Evolutionary conservation across 1,140 invertebrate genomes (phyloP).

Genomic region (Gryon sp.): DNA sequence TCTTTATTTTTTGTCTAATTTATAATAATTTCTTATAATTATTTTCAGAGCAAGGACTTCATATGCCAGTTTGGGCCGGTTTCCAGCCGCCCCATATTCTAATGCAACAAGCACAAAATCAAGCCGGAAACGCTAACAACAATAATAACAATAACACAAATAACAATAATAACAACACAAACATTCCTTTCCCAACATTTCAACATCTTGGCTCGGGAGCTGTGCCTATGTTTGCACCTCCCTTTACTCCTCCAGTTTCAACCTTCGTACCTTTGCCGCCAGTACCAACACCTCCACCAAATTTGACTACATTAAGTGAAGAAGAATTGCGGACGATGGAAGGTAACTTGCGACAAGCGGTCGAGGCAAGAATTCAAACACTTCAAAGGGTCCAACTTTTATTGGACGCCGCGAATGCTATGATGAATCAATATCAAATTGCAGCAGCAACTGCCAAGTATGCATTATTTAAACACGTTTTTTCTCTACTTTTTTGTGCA

Average conservation of each 20-base stretch:
- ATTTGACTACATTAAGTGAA: conserved; percentile 86
- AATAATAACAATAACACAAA: conserved; percentile 50
- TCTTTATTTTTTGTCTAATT: not conserved
- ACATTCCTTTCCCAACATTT: conserved; percentile 65
- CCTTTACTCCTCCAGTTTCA: conserved; percentile 81
- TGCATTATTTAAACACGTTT: too few relatives aligned
- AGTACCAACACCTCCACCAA: conserved; percentile 84
- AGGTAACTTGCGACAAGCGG: conserved; percentile 89
- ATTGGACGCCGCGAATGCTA: conserved; percentile 75
- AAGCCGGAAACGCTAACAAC: conserved; percentile 35
- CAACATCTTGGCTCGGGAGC: conserved; percentile 72
- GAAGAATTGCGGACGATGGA: conserved; percentile 94
- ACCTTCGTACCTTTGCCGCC: conserved; percentile 85
- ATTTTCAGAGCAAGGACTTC: conserved; percentile 66
- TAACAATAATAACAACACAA: conserved; percentile 64
- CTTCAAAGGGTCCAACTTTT: conserved; percentile 76
- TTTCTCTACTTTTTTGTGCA: too few relatives aligned
- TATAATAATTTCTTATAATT: conserved; percentile 4
- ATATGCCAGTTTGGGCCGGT: conserved; percentile 73
- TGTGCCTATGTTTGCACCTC: conserved; percentile 80
- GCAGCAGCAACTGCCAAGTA: conserved; percentile 74
- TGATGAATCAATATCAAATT: conserved; percentile 79
- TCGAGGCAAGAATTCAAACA: conserved; percentile 91
- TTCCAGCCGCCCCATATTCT: conserved; percentile 69
- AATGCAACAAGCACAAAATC: conserved; percentile 51